Evolutionary conservation across 2,113 vertebrate species (phyloP), one percentile per base, ranked within the genome.

Genomic region (Pelecanoides urinatrix): DNA sequence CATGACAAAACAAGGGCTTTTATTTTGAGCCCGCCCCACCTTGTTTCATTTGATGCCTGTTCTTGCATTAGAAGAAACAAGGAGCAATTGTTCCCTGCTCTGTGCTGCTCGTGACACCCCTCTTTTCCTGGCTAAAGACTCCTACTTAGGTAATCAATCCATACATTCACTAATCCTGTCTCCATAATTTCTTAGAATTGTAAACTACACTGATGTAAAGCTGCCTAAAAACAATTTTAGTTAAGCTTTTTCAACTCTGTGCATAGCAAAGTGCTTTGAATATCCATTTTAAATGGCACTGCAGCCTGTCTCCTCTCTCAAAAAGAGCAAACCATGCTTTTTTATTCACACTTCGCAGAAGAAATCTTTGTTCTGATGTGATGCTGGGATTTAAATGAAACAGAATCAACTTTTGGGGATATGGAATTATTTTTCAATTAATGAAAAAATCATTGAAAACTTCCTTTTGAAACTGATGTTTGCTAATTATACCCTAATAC

Each of bases 391-490:
- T 29, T 2, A 13, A 66, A 11, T 1, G 2, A 32, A 63, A 40
- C 17, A 30, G 58, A 49, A 3, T 0, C 21, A 26, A 4, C 22
- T 49, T 44, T 22, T 3, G 0, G 20, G 32, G 59, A 25, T 14
- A 32, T 0, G 13, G 52, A 50, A 78, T 67, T 38, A 16, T 9
- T 32, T 71, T 53, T 27, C 34, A 7, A 10, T 26, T 16, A 26
- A 42, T 4, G 47, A 62, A 50, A 67, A 76, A 76, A 62, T 2
- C 18, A 5, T 2, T 0, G 23, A 8, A 71, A 90, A 47, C 16
- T 9, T 27, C n/a, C 14, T 79, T 19, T 50, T 4, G 25, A 58
- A 63, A 18, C 10, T 6, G 5, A 2, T 6, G 4, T 32, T 72
- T 53, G 52, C 44, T 19, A 10, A 23, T 36, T 16, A 13, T 3